Evolutionary conservation across 2,113 vertebrate species (phyloP).

Genomic region (Tenrec ecaudatus): DNA sequence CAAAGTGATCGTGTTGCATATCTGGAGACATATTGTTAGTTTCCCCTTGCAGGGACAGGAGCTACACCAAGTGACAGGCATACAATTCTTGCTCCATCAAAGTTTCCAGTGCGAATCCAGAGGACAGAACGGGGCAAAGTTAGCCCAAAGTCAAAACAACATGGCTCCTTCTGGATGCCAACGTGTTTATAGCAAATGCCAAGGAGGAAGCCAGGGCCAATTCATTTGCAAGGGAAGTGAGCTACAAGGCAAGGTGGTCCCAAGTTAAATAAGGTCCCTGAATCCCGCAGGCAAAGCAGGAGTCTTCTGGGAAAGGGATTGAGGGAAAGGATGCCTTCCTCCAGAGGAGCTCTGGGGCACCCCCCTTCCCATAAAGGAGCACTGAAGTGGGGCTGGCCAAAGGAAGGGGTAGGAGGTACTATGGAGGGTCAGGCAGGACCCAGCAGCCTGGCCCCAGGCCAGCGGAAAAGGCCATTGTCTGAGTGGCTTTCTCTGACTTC

Average conservation of each 20-base stretch:
- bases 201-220: neutral
- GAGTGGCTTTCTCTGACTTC: conserved; percentile 66
- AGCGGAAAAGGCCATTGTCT: conserved; percentile 75
- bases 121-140: neutral
- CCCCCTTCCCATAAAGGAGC: neutral
- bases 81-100: conserved; percentile 34
- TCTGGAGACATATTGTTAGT: neutral
- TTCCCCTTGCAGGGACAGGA: conserved; percentile 5
- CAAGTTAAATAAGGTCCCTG: neutral
- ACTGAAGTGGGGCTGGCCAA: conserved; percentile 44
- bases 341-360: neutral
- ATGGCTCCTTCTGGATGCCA: neutral
- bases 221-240: neutral
- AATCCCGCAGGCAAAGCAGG: neutral
- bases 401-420: conserved; percentile 48
- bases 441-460: conserved; percentile 46
- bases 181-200: neutral
- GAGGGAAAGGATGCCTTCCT: neutral
- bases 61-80: neutral
- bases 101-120: conserved; percentile 6
- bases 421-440: conserved; percentile 50
- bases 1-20: neutral
- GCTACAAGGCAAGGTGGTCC: neutral
- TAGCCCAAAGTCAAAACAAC: conserved; percentile 10
- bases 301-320: neutral